Conservation (phyloP, 2,797 vertebrate genomes). For the Chelidonichthys spinosus region DNA sequence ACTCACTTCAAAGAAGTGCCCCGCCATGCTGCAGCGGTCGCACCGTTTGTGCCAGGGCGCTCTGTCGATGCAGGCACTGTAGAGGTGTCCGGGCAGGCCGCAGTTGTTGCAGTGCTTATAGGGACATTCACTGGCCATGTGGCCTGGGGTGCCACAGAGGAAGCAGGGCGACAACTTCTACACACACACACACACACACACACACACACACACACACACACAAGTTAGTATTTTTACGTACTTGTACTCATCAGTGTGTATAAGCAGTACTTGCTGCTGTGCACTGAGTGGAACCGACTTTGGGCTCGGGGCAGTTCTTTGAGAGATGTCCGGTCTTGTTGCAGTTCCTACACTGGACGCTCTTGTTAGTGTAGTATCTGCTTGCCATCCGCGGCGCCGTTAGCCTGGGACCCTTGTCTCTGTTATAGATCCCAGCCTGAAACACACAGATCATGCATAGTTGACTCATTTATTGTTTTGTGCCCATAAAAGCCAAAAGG, state of each 20-base stretch:
- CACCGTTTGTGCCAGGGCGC: conserved; percentile 90
- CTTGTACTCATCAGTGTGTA: conserved; percentile 19
- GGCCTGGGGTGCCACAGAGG: conserved; percentile 88
- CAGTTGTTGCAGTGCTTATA: conserved; percentile 91
- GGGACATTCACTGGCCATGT: conserved; percentile 85
- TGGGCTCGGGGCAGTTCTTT: conserved; percentile 90
- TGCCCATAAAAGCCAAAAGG: neutral
- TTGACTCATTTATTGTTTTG: neutral
- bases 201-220: too few relatives aligned
- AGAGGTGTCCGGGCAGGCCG: conserved; percentile 87
- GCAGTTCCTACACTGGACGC: conserved; percentile 90
- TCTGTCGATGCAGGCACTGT: conserved; percentile 86
- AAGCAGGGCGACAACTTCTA: conserved; percentile 88
- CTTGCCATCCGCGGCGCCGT: conserved; percentile 48
- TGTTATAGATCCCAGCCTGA: conserved; percentile 91
- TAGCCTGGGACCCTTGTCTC: conserved; percentile 34
- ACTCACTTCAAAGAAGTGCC: conserved; percentile 94
- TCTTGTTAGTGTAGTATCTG: conserved; percentile 88
- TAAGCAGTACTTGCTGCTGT: conserved; percentile 1
- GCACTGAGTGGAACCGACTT: conserved; percentile 77
- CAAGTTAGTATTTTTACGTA: conserved; percentile 10
- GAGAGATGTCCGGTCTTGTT: conserved; percentile 90
- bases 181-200: conserved; percentile 18
- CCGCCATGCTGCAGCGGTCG: conserved; percentile 90
- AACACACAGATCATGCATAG: conserved; percentile 30